Evolutionary conservation across 2,113 vertebrate species (phyloP), one percentile per base, ranked within the genome.

Genomic region (Poeciliopsis occidentalis): DNA sequence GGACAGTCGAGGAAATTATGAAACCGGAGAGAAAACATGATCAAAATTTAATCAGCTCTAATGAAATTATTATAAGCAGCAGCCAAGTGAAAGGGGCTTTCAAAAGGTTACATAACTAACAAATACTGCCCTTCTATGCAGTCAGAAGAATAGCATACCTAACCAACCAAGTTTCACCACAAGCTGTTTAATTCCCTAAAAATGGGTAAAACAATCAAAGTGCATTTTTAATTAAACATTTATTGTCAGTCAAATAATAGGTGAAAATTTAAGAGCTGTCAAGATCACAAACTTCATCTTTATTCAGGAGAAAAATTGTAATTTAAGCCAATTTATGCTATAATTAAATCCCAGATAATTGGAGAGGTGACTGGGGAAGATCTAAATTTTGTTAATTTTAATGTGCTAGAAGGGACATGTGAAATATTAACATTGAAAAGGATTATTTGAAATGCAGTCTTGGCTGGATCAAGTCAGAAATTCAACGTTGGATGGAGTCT

Each of bases 11-110:
- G 31, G 71, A 77, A 78, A 76, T 80, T 37, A 83, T 41, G 65
- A 12, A 75, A 83, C 60, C 41, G 68, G 65, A 80, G 81, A 78
- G 5, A 71, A 77, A 72, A 63, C 32, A 75, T 64, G 67, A 79
- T 68, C 27, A 83, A 83, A 85, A 76, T 51, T 64, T 60, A 86
- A 86, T 68, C 63, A 41, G 27, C 61, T 78, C 69, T 26, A 32
- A 64, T 80, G 61, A 82, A 75, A 77, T 72, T 6, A 61, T 65
- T 62, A 24, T 30, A 41, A 70, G 26, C 31, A 60, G 60, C 60
- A 27, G 66, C 8, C 65, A 13, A 62, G 68, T 68, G 34, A 7
- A 57, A 29, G 12, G 39, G 66, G 44, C 66, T 79, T 85, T 76
- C 69, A 64, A 61, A 12, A 69, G 64, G 60, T 76, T 57, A 57